Evolutionary conservation across 2,888 invertebrate genomes (phyloP).

Genomic region (Zaprionus bogoriensis): DNA sequence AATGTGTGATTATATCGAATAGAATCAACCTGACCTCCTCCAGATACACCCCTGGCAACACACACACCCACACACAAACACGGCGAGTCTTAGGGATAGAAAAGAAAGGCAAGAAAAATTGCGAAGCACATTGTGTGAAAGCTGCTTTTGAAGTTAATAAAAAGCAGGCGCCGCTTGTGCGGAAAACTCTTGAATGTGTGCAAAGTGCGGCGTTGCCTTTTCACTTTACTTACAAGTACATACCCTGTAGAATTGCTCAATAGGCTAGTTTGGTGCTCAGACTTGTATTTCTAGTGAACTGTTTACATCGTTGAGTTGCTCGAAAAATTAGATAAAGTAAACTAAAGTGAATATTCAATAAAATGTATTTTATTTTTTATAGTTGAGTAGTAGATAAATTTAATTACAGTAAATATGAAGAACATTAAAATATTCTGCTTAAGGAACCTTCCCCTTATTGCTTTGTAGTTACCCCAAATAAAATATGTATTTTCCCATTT

Average conservation of each 20-base stretch:
- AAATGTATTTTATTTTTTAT: too few species aligned
- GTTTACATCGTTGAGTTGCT: too few species aligned
- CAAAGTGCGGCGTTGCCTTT: conserved; percentile 26
- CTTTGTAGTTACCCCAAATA: too few species aligned
- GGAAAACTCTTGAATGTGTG: conserved; percentile 17
- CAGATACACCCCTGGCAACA: conserved; percentile 10
- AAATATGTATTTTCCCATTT: too few species aligned
- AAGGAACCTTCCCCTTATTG: too few species aligned
- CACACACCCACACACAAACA: conserved; percentile 1
- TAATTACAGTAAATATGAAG: too few species aligned
- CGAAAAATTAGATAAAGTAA: too few species aligned
- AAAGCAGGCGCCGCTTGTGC: conserved; percentile 28
- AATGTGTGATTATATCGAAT: conserved; percentile 63
- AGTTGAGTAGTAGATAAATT: too few species aligned
- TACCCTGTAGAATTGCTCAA: background rate
- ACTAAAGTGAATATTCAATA: too few species aligned
- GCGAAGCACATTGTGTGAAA: conserved; percentile 24
- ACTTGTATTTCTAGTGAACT: too few species aligned
- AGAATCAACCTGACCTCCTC: conserved; percentile 35
- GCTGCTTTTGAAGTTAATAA: conserved; percentile 58
- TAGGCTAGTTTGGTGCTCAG: background rate
- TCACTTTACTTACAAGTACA: conserved; percentile 11
- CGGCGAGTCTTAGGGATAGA: conserved; percentile 5
- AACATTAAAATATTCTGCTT: too few species aligned
- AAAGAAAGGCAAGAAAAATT: conserved; percentile 10